phyloP scores from a whole-genome alignment of 2,113 vertebrate species.

The Agelaius tricolor region DNA sequence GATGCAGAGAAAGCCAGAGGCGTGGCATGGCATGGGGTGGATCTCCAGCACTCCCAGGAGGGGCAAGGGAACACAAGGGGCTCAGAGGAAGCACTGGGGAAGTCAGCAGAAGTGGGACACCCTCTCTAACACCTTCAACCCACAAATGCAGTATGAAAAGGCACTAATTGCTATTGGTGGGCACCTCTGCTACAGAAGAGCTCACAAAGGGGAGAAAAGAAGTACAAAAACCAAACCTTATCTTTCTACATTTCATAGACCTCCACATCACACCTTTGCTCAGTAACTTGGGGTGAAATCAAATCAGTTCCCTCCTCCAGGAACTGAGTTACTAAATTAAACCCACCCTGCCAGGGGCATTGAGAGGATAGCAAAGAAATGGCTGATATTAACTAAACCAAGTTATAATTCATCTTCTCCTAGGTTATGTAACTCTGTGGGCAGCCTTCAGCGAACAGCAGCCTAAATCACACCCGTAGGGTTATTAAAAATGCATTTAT shows the following conservation, averaged over 20 bases:
- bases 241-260: neutral
- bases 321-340: neutral
- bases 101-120: neutral
- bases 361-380: neutral
- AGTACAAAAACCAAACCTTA: neutral
- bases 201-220: neutral
- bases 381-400: neutral
- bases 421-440: constrained; percentile 21
- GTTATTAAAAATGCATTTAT: constrained; percentile 65
- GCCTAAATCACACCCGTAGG: constrained; percentile 6
- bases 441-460: constrained; percentile 19
- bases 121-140: neutral
- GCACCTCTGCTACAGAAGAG: neutral
- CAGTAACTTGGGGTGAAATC: neutral
- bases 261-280: neutral
- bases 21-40: neutral
- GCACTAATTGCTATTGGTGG: neutral
- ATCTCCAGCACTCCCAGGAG: neutral
- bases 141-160: neutral
- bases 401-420: constrained; percentile 5
- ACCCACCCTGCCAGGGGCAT: neutral
- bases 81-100: neutral
- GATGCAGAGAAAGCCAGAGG: neutral
- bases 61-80: neutral
- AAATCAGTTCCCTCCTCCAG: neutral